Conservation (phyloP, 1,140 invertebrate genomes). For the Neodiprion pinetum region DNA sequence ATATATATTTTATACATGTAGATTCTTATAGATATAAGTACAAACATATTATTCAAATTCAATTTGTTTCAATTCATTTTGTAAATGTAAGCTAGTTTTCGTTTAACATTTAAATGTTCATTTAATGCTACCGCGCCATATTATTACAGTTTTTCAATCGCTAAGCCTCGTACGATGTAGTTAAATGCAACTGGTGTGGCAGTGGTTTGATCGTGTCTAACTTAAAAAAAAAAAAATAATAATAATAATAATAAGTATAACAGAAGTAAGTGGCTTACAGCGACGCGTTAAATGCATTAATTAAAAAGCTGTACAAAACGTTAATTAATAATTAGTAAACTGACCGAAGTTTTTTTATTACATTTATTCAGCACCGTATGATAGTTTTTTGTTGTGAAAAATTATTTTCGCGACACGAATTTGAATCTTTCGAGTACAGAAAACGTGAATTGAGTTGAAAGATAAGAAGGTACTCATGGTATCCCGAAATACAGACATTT, state of each 20-base stretch:
- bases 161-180: conserved; percentile 20
- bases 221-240: conserved; percentile 30
- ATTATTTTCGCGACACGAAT: conserved; percentile 13
- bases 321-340: conserved; percentile 51
- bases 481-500: too few species aligned
- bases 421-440: neutral
- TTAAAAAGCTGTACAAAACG: conserved; percentile 60
- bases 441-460: neutral
- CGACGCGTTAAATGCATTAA: conserved; percentile 50
- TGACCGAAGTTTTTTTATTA: conserved; percentile 42
- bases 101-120: neutral
- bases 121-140: neutral
- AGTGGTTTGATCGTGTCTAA: conserved; percentile 42
- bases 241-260: conserved; percentile 37
- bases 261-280: conserved; percentile 29
- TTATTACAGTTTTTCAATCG: neutral
- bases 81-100: neutral
- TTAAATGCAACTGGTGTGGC: conserved; percentile 48
- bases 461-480: too few species aligned
- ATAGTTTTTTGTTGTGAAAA: conserved; percentile 15
- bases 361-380: conserved; percentile 22
- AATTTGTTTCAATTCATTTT: too few species aligned
- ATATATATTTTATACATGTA: conserved; percentile 23
- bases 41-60: conserved; percentile 34
- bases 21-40: conserved; percentile 31